Evolutionary conservation across 2,113 vertebrate species (phyloP), one percentile per base, ranked within the genome.

Genomic region (Zosterops pallidus): DNA sequence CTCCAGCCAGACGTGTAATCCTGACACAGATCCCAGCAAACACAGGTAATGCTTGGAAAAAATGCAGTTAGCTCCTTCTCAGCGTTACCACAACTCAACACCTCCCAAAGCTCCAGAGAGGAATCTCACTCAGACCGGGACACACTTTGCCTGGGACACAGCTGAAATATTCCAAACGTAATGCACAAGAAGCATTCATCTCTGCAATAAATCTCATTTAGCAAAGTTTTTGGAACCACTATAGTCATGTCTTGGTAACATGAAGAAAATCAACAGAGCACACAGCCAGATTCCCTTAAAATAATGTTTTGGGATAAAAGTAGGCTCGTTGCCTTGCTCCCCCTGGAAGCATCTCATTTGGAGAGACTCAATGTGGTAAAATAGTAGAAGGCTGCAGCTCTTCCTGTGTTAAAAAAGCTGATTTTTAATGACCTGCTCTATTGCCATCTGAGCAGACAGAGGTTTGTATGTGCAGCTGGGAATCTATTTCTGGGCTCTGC

Each of bases 211-310:
- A 69, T 64, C 86, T 68, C 42, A 11, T 8, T 11, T 11, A 52
- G 60, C 2, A 37, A 83, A 44, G 47, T n/a, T 47, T 83, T 71
- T 88, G 56, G 56, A 49, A 71, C 3, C 22, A 1, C 28, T 35
- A 6, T 0, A 60, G 60, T 39, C 6, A 0, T 39, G 6, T 23
- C 62, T 83, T 47, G 3, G 10, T 29, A 83, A 76, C 2, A 0
- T 18, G 62, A 89, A 44, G 67, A 33, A 79, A 86, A 75, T 16
- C 5, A 74, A 33, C n/a, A 2, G 56, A 74, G 76, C 28, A n/a
- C 53, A 71, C n/a, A 62, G 76, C 57, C 62, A 76, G 33, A n/a
- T 23, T 46, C 22, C 42, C 53, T 33, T 18, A 6, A 33, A 42
- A 37, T 68, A 15, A 13, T 50, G 44, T 83, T 60, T 60, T 53